Conservation (phyloP, 2,888 invertebrate species). For the Cataglyphis rosenhaueri region DNA sequence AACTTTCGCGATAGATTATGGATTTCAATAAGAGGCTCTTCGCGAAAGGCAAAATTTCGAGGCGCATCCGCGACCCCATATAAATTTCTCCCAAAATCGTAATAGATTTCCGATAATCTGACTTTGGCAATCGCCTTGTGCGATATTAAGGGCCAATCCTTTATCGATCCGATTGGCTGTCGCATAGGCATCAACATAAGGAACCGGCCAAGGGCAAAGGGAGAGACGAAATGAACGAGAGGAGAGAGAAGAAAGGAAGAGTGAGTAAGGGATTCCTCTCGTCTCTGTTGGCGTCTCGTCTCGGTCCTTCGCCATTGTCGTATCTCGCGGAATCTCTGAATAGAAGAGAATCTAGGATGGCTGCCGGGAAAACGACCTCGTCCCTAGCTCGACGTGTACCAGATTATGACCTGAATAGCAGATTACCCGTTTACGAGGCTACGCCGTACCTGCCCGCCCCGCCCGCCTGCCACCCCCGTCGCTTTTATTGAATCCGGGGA, state of each 20-base stretch:
- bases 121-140: constrained; percentile 25
- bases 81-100: constrained; percentile 41
- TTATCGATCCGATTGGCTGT: constrained; percentile 15
- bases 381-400: constrained; percentile 67
- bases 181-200: background rate
- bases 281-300: background rate
- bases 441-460: constrained; percentile 63
- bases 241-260: background rate
- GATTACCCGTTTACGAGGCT: constrained; percentile 79
- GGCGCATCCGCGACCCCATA: constrained; percentile 10
- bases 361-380: constrained; percentile 74
- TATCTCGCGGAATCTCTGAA: constrained; percentile 55
- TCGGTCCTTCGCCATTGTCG: constrained; percentile 18
- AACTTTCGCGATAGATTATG: constrained; percentile 40
- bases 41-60: constrained; percentile 32
- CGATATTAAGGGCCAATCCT: constrained; percentile 34
- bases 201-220: background rate
- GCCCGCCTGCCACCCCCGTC: constrained; percentile 33
- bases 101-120: constrained; percentile 51
- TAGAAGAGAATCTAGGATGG: constrained; percentile 74
- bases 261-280: background rate
- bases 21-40: constrained; percentile 35
- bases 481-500: constrained; percentile 76
- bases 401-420: constrained; percentile 81
- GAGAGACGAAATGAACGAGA: background rate